These are phyloP conservation scores for Araneus ventricosus DNA, from an alignment of 1,140 invertebrate species.

Conservation along the genomic window DNA sequence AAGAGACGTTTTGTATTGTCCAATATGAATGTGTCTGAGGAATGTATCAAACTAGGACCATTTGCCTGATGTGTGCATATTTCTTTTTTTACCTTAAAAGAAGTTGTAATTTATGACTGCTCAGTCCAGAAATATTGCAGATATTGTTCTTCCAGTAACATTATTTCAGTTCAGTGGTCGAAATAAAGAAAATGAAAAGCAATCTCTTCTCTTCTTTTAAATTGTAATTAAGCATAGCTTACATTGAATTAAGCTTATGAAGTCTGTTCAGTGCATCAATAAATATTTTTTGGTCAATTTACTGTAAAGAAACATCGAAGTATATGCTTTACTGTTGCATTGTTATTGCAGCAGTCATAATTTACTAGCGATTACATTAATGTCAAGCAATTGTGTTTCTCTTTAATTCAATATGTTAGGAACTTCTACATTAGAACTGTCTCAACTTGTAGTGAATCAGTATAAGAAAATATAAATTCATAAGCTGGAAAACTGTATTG, in stretches of 20 bases:
- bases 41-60: conserved; percentile 59
- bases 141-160: conserved; percentile 66
- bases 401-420: no score
- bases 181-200: conserved; percentile 41
- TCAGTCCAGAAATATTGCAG: conserved; percentile 58
- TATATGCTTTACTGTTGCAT: no score
- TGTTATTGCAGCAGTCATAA: no score
- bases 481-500: no score
- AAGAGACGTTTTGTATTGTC: conserved; percentile 74
- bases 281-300: no score
- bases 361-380: no score
- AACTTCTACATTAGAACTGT: no score
- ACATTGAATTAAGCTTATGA: neutral
- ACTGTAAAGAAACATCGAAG: no score
- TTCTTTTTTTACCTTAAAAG: conserved; percentile 50
- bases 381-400: no score
- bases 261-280: no score
- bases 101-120: conserved; percentile 35
- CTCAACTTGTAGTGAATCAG: no score
- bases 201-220: neutral
- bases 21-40: conserved; percentile 54
- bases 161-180: conserved; percentile 57
- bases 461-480: no score
- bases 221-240: neutral
- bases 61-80: conserved; percentile 53